Percentiles rank a stretch among this genome's conserved stretches.
phyloP scores from a whole-genome alignment of 2,113 vertebrate genomes.

The Phylloscopus whistleri region DNA sequence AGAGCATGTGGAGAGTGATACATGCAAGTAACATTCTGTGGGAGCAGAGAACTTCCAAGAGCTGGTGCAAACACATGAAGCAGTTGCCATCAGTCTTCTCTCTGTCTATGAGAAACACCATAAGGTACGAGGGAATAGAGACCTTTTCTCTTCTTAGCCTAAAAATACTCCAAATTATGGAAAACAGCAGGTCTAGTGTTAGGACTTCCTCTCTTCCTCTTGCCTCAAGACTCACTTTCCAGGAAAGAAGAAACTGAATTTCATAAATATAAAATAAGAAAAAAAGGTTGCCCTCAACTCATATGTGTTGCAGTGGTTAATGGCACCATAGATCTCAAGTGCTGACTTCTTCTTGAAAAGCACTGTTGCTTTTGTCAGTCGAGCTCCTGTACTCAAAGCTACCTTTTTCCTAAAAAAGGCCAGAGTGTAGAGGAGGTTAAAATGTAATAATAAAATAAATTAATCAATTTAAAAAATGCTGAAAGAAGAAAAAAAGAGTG shows the following conservation, averaged over 20 bases:
- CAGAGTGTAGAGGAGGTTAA: neutral
- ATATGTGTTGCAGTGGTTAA: neutral
- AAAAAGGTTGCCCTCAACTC: neutral
- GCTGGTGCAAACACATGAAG: neutral
- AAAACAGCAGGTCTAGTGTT: neutral
- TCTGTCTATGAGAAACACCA: neutral
- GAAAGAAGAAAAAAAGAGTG: neutral
- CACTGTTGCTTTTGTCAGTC: neutral
- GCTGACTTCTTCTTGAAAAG: neutral
- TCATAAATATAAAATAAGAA: neutral
- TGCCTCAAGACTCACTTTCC: neutral
- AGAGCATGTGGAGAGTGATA: neutral
- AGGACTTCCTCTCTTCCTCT: neutral
- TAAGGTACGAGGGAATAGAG: neutral
- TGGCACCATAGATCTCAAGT: neutral
- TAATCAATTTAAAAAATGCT: neutral
- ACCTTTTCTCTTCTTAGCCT: neutral
- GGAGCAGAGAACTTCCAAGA: neutral
- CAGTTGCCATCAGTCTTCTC: neutral
- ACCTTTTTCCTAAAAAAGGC: neutral
- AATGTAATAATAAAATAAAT: neutral
- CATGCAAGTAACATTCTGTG: neutral
- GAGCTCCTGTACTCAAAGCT: neutral
- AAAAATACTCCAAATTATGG: neutral
- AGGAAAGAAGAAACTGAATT: neutral